Evolutionary conservation across 2,113 vertebrate genomes (phyloP), one percentile per base, ranked within the genome.

Genomic region (Hemichromis elongatus): DNA sequence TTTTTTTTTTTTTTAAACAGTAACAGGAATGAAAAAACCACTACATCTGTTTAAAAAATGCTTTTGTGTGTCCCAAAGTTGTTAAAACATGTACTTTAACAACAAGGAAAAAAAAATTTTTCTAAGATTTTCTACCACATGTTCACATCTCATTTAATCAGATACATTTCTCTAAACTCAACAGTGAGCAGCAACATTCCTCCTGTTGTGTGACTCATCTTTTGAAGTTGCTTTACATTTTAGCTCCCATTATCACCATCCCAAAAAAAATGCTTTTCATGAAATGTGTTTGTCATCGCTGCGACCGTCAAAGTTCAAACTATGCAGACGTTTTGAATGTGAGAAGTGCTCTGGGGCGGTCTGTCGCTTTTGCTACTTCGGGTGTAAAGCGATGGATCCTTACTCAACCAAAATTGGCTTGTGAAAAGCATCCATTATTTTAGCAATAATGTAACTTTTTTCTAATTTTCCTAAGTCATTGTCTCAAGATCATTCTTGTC

Each of bases 311-410:
- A 90, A 92, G 83, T 91, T 89, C 83, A 94, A 91, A 93, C 95
- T 96, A 96, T 96, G 95, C 95, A 95, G 94, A 95, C 92, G 30
- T 95, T 93, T 93, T 95, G 95, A 96, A 95, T 95, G 95, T 96
- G 94, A 90, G 56, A 91, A 92, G 77, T 89, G 75, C 87, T 87
- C 68, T 82, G 54, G 84, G 81, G 81, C 30, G 54, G 3, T 89
- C 83, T 40, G 4, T 92, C 61, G 73, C 82, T 88, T 80, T 83
- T 7, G 24, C 77, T 79, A 14, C 81, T 47, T 53, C 4, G 8
- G 56, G 82, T 37, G 18, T 78, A 21, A 86, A 82, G 92, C 86
- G 88, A 63, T 88, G 18, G 84, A 82, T 87, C 45, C 63, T 88
- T 78, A 50, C 57, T 89, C 80, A 86, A 94, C 92, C 94, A 95